Base-by-base conservation (phyloP, 2,888 invertebrate genomes). In the Andrena fulva region DNA sequence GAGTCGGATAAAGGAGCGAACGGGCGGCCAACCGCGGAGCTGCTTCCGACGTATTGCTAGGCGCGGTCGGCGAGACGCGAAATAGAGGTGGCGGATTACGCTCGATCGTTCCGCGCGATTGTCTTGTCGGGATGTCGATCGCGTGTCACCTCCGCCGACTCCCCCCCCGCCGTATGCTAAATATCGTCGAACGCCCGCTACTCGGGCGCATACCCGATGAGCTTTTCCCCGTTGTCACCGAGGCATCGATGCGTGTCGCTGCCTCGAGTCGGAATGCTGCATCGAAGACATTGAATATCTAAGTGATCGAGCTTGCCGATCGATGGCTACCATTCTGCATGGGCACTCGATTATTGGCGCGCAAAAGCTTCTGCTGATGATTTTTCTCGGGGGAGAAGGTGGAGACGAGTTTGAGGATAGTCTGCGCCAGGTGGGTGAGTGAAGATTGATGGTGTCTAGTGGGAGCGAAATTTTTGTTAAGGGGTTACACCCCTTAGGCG, bases 81-180 rank as follows among this genome's bases (percentile, higher is more conserved):
- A 77, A 83, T 56, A 68, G 72, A 24, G 54, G 64, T 66, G 74
- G n/a, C 62, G 80, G 84, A 84, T 84, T 84, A 85, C 52, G 66
- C 27, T 62, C 70, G 85, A 85, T 81, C 77, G 82, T 50, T 68
- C 35, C 6, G 10, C 5, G 24, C 72, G 83, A 86, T 86, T 86
- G 85, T 86, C 84, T 86, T 84, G 84, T 86, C 86, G 66, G 74
- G 72, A 81, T 84, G 86, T 86, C 86, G 80, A 86, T 86, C 86
- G 82, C 63, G 82, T 81, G 81, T 83, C 83, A 56, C 48, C 69
- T 69, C 66, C 50, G 50, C 71, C 35, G 56, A 63, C 77, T 62
- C 52, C 60, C 77, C 62, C 62, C 62, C 52, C 42, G 8, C 29
- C 12, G 54, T 69, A 80, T 72, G 78, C 59, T 72, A 73, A 80